phyloP scores from a whole-genome alignment of 2,113 vertebrate genomes.

The Axis porcinus region DNA sequence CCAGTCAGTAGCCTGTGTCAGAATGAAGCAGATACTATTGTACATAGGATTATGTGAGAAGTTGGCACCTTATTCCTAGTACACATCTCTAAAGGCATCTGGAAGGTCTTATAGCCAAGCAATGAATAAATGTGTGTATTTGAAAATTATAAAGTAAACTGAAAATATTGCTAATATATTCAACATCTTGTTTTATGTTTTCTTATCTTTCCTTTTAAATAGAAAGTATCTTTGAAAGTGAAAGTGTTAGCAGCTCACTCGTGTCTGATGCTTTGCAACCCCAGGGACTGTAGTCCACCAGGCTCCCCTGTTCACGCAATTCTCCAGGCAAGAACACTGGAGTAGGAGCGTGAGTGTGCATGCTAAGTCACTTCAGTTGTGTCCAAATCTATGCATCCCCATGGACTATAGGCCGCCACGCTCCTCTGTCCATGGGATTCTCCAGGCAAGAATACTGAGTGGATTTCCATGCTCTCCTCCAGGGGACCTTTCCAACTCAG shows the following conservation, averaged over 20 bases:
- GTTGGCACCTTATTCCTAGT: neutral
- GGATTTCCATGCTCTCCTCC: neutral
- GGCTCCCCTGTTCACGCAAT: neutral
- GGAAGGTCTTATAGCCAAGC: neutral
- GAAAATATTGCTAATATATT: neutral
- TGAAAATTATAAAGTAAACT: constrained; percentile 1
- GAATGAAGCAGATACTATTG: neutral
- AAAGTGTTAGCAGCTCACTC: neutral
- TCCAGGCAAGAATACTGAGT: neutral
- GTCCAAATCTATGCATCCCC: neutral
- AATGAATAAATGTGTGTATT: neutral
- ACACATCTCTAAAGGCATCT: neutral
- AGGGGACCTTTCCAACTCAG: neutral
- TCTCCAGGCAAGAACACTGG: neutral
- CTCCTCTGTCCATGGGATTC: neutral
- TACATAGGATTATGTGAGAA: neutral
- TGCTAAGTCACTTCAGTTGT: neutral
- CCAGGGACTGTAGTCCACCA: neutral
- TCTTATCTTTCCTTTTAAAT: neutral
- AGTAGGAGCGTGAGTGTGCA: neutral
- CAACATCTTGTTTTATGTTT: neutral
- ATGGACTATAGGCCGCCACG: neutral
- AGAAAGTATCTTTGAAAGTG: neutral
- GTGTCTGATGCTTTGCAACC: neutral
- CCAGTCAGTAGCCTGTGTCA: neutral